Percentiles rank a stretch among this genome's conserved stretches.
phyloP scores from a whole-genome alignment of 2,888 invertebrate species.

The Argyra leucocephala region DNA sequence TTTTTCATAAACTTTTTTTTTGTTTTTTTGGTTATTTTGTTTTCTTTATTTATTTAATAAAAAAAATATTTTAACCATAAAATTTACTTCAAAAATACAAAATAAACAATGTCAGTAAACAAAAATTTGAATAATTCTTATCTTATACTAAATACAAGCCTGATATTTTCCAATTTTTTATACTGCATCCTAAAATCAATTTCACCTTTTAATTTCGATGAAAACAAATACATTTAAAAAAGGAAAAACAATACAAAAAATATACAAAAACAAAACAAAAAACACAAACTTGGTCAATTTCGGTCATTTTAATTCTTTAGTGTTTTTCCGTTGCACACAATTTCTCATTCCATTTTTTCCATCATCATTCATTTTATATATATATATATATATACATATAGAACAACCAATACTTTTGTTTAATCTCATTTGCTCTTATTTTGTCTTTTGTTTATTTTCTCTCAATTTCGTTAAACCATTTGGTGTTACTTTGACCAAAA shows the following conservation, averaged over 20 bases:
- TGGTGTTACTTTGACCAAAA: neutral
- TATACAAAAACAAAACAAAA: too few species aligned
- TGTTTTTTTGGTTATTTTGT: too few species aligned
- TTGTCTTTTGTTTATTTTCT: neutral
- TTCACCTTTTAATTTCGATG: neutral
- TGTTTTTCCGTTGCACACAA: too few species aligned
- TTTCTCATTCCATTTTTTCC: neutral
- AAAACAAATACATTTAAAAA: neutral
- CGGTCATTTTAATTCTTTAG: neutral
- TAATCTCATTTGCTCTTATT: neutral
- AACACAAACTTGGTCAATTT: slow-evolving; percentile 1
- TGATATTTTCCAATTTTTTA: neutral
- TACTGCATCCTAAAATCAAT: neutral
- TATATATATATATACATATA: too few species aligned
- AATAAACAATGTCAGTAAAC: neutral
- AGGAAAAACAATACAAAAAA: neutral
- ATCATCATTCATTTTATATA: too few species aligned
- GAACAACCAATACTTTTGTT: too few species aligned
- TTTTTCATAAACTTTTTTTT: too few species aligned
- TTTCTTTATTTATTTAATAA: too few species aligned
- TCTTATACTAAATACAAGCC: neutral
- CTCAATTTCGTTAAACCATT: neutral
- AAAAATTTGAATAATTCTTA: neutral
- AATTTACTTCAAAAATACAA: too few species aligned
- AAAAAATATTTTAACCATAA: too few species aligned